Evolutionary conservation across 1,140 invertebrate species (phyloP), one percentile per base, ranked within the genome.

Genomic region (Epicauta chinensis): DNA sequence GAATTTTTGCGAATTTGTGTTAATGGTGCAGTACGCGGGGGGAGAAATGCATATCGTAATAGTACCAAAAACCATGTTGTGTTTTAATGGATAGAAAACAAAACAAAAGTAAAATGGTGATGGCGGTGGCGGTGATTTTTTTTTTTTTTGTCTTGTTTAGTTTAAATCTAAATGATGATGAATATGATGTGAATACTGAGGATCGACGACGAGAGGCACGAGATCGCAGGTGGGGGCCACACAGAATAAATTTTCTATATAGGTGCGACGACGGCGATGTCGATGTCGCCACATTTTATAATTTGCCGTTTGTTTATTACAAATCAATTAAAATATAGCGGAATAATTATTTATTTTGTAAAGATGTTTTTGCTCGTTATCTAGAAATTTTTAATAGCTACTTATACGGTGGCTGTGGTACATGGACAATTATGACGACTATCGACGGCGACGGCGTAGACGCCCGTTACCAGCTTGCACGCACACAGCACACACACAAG

Each of bases 181-280:
- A 37, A 29, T 13, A 37, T 15, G 38, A 31, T 29, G 30, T 55
- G 59, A 62, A 62, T 63, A 63, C 58, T 61, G 59, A 63, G 56
- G 54, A 59, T 61, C 54, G 7, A 4, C 54, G 7, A 4, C 17
- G 17, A 23, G 52, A 58, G 48, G 49, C 57, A 53, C 57, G 53
- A 55, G 45, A 52, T 31, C 37, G 52, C 51, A 49, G 43, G 55
- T 39, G 51, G 42, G 51, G 51, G 52, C 48, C 49, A 50, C 52
- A 47, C 44, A 36, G 12, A 43, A 38, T 11, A 29, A 14, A 9
- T 34, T 51, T 51, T 29, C 17, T 45, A 44, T 30, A 14, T 44
- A 42, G 42, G 29, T 44, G 35, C 31, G 47, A 13, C 11, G 31
- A 16, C 34, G 43, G 17, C 42, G 9, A 14, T 40, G 23, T 16